Percentiles rank a stretch among this genome's conserved stretches.
phyloP scores from a whole-genome alignment of 2,888 invertebrate species.

The Eupithecia tripunctaria region DNA sequence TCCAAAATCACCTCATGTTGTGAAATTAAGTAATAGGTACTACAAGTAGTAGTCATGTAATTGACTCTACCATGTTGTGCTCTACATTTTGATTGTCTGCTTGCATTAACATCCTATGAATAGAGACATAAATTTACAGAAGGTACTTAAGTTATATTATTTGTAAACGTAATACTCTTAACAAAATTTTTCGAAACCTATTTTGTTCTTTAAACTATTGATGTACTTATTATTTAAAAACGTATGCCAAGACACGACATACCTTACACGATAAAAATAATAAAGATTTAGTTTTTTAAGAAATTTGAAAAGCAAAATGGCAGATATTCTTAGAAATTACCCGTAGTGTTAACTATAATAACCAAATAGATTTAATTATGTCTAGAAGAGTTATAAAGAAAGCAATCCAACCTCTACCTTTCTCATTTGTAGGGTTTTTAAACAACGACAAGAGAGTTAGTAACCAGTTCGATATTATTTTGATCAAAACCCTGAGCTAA shows the following conservation, averaged over 20 bases:
- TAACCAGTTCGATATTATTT: not conserved
- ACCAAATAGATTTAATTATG: too few relatives aligned
- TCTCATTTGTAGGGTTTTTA: not conserved
- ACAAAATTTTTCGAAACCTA: not conserved
- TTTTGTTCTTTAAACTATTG: not conserved
- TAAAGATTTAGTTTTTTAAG: not conserved
- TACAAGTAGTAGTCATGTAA: not conserved
- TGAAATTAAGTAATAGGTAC: not conserved
- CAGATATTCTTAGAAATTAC: too few relatives aligned
- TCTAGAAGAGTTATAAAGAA: not conserved
- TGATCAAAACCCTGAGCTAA: not conserved
- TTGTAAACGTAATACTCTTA: not conserved
- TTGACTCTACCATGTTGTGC: slow-evolving; percentile 7
- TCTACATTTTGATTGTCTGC: slow-evolving; percentile 12
- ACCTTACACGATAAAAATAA: not conserved
- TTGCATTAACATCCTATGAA: slow-evolving; percentile 3
- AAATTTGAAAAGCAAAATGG: not conserved
- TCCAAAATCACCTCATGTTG: not conserved
- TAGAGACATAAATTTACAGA: slow-evolving; percentile 6
- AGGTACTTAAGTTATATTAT: not conserved
- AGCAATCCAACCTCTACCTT: not conserved
- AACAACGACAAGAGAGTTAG: too few relatives aligned
- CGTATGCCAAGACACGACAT: not conserved
- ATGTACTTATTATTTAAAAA: too few relatives aligned
- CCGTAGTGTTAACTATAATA: too few relatives aligned